Conservation (phyloP, 2,797 vertebrate genomes). For the Cynodonichthys magdalenae region DNA sequence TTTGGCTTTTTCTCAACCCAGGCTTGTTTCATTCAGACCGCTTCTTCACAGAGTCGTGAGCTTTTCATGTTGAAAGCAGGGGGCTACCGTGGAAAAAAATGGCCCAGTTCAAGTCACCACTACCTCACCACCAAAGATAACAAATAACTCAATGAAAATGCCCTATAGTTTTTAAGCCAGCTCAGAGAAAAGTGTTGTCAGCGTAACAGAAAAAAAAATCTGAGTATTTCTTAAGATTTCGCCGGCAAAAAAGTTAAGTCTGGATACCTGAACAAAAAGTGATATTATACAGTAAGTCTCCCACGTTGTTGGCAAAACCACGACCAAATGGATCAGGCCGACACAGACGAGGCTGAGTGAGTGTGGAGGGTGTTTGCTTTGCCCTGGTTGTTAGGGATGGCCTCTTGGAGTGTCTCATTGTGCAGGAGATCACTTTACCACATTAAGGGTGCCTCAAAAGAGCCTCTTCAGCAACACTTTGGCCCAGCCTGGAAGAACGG, state of each 20-base stretch:
- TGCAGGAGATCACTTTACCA: constrained; percentile 85
- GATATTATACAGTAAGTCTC: background rate
- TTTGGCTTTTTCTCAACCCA: constrained; percentile 66
- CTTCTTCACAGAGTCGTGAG: constrained; percentile 65
- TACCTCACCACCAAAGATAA: constrained; percentile 28
- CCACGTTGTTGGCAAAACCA: constrained; percentile 10
- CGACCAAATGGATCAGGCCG: constrained; percentile 38
- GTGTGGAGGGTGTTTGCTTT: constrained; percentile 72
- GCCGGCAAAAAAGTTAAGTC: background rate
- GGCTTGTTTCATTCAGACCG: constrained; percentile 64
- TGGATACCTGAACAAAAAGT: background rate
- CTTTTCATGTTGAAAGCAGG: constrained; percentile 49
- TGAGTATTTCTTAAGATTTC: background rate
- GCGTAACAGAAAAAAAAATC: background rate
- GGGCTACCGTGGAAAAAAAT: constrained; percentile 55
- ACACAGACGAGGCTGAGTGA: constrained; percentile 48
- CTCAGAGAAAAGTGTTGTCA: too few species aligned
- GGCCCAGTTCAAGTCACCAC: constrained; percentile 42
- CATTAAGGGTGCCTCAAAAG: constrained; percentile 82
- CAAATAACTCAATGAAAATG: constrained; percentile 24
- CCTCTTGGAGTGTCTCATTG: constrained; percentile 84
- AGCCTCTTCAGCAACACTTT: constrained; percentile 82
- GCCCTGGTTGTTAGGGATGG: constrained; percentile 78
- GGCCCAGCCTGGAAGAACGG: constrained; percentile 76
- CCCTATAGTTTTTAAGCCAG: background rate